phyloP scores from a whole-genome alignment of 2,888 invertebrate species.

The Myathropa florea region DNA sequence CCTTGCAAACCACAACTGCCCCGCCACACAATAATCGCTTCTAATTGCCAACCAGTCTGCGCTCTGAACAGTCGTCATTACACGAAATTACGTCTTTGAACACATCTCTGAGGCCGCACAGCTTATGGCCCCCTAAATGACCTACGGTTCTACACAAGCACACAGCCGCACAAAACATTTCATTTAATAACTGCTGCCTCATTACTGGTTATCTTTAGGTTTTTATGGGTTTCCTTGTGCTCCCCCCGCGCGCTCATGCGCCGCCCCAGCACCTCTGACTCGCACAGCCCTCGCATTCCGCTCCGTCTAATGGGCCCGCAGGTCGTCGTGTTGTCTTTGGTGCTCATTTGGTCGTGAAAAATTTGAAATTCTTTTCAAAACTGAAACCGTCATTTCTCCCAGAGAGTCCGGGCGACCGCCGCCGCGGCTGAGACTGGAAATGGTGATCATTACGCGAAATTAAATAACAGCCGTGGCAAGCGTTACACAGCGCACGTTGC shows the following conservation, averaged over 20 bases:
- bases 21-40: background rate
- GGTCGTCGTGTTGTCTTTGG: background rate
- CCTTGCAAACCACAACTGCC: background rate
- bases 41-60: background rate
- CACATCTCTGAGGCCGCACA: background rate
- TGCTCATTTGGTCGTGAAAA: background rate
- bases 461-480: background rate
- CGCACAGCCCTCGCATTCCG: too few relatives aligned
- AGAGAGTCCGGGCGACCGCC: background rate
- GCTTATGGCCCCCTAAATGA: background rate
- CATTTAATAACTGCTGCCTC: constrained; percentile 16
- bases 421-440: background rate
- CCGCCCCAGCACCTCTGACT: too few relatives aligned
- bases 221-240: background rate
- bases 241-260: background rate
- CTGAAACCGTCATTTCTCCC: background rate
- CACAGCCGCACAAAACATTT: background rate
- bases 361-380: background rate
- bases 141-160: background rate
- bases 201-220: background rate
- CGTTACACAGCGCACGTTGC: background rate
- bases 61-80: background rate
- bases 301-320: background rate
- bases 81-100: background rate
- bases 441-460: background rate